A percentile compares a stretch with the other conserved stretches of the same genome.
Evolutionary conservation across 2,888 invertebrate genomes (phyloP).

Genomic region (Agapostemon virescens): DNA sequence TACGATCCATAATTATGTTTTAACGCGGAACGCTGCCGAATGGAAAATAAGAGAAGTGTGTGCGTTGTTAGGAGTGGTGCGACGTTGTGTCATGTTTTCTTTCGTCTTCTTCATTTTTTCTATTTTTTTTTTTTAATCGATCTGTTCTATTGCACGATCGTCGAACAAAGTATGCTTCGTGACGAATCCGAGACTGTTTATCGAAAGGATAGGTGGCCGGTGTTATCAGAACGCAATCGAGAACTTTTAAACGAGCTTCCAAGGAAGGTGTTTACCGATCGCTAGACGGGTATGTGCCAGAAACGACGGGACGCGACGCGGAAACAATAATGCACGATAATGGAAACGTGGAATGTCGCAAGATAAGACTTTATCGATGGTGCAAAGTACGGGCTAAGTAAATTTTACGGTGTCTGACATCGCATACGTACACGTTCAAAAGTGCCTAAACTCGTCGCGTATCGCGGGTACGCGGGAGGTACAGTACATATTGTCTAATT

Average conservation of each 20-base stretch:
- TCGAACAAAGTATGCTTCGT: neutral
- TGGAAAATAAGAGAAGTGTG: neutral
- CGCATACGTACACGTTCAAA: slow-evolving; percentile 58
- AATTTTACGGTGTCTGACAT: slow-evolving; percentile 52
- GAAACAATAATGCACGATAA: slow-evolving; percentile 55
- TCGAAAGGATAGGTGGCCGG: neutral
- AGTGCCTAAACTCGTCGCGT: slow-evolving; percentile 68
- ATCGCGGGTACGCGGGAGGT: slow-evolving; percentile 56
- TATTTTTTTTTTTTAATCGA: no score
- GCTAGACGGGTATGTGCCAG: slow-evolving; percentile 49
- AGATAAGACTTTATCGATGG: slow-evolving; percentile 56
- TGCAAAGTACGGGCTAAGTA: slow-evolving; percentile 57
- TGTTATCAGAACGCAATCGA: neutral
- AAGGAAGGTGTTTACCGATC: slow-evolving; percentile 35
- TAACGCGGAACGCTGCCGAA: slow-evolving; percentile 48
- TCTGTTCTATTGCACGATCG: slow-evolving; percentile 14
- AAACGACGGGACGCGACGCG: slow-evolving; percentile 27
- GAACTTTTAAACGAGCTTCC: slow-evolving; percentile 52
- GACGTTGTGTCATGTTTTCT: neutral
- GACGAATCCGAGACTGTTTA: neutral
- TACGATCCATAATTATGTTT: slow-evolving; percentile 54
- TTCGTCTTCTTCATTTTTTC: neutral
- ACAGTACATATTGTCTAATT: slow-evolving; percentile 61
- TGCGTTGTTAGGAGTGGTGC: neutral
- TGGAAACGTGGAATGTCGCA: slow-evolving; percentile 21